Percentiles rank a stretch among this genome's conserved stretches.
Conservation (phyloP, 2,888 invertebrate species). For the Leptopilina myrica region DNA sequence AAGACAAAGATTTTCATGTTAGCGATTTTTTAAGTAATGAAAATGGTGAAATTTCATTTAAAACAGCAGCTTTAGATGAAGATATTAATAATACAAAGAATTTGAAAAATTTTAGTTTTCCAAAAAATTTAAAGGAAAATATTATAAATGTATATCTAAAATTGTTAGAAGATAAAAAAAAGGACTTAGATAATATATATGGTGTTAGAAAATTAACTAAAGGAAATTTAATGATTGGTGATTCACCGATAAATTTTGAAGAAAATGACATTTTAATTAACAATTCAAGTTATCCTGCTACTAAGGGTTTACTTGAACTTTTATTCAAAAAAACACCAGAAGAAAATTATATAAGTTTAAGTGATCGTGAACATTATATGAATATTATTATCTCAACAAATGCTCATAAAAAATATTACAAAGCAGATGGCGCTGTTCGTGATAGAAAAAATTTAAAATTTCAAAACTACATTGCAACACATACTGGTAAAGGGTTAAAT, state of each 20-base stretch:
- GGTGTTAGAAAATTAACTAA: not conserved
- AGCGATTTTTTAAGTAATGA: not conserved
- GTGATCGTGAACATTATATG: slow-evolving; percentile 39
- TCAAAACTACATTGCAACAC: slow-evolving; percentile 36
- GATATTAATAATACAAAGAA: not conserved
- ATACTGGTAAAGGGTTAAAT: slow-evolving; percentile 35
- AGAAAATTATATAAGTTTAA: not conserved
- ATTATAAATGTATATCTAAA: not conserved
- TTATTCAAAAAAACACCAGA: not conserved
- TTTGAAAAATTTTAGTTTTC: not conserved
- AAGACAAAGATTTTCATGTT: not conserved
- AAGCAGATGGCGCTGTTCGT: slow-evolving; percentile 19
- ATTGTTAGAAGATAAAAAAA: not conserved
- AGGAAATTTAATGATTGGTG: not conserved
- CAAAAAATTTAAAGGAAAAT: not conserved
- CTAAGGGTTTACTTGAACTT: not conserved
- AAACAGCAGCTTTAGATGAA: not conserved
- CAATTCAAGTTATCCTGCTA: not conserved
- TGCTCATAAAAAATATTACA: slow-evolving; percentile 46
- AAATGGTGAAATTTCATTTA: not conserved
- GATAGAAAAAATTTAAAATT: slow-evolving; percentile 31
- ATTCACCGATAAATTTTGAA: not conserved
- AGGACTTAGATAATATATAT: not conserved
- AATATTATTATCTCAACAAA: slow-evolving; percentile 44
- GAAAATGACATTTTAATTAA: not conserved